Base-by-base conservation (phyloP, 2,113 vertebrate species). In the Nothoprocta pentlandii region DNA sequence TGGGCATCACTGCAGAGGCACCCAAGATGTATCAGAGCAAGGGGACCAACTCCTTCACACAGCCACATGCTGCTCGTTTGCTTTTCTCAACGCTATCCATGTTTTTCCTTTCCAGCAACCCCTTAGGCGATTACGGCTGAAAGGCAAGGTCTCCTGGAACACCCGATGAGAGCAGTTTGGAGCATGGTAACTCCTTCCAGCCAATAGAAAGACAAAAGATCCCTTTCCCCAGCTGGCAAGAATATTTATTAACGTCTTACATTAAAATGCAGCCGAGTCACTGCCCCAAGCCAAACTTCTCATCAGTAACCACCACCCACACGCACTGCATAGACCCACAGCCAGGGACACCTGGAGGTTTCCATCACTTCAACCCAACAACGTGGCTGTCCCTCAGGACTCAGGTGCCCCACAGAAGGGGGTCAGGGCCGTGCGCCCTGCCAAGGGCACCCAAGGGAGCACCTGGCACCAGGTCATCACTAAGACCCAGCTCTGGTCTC, bases 371-470 rank as follows among this genome's bases (percentile, higher is more conserved):
- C n/a, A 70, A 54, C 10, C 32, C 80, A 49, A 9, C 0, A 0
- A 39, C 7, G 19, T 1, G 30, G 17, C 39, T 15, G 10, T 21
- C 12, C 54, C 30, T 53, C 0, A 0, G 12, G 21, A 12, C 39
- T 1, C 0, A 79, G 58, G 9, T 39, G 12, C 44, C 61, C 34
- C 1, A 9, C 19, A 13, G 23, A 5, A 42, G 4, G 0, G 0
- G 16, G 26, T 47, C 56, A 39, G 1, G 77, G 13, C 59, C 12
- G 0, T 0, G 76, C 54, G 67, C 3, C 0, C n/a, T n/a, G 54
- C 54, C 54, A 28, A 10, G 32, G 39, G 19, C 19, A 34, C n/a
- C 59, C 21, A 12, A 34, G 54, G 53, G 26, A 9, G 53, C 53
- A 28, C 53, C 53, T 15, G 20, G 59, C n/a, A 28, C 34, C n/a